Evolutionary conservation across 2,888 invertebrate species (phyloP).

Genomic region (Mechanitis mazaeus): DNA sequence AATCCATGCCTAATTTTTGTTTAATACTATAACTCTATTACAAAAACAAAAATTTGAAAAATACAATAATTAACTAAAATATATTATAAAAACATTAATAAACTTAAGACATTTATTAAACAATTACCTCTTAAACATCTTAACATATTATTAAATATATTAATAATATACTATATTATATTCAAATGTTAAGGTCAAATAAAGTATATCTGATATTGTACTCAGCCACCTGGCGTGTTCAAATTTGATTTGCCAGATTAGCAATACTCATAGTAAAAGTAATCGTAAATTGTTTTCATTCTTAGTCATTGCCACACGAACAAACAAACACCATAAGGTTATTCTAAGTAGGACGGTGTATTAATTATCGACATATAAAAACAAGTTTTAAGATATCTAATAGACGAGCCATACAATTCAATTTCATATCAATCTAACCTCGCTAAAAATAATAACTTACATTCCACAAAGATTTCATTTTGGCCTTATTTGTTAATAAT

Average conservation of each 20-base stretch:
- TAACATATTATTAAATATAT: background rate
- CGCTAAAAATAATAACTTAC: slow-evolving; percentile 3
- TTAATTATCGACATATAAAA: slow-evolving; percentile 40
- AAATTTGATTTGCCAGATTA: background rate
- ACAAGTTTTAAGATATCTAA: slow-evolving; percentile 30
- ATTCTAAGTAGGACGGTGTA: slow-evolving; percentile 39
- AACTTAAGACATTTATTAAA: too few relatives aligned
- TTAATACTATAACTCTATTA: too few relatives aligned
- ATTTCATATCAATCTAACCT: slow-evolving; percentile 29
- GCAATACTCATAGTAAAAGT: slow-evolving; percentile 7
- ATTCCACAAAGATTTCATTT: background rate
- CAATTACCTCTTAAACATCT: too few relatives aligned
- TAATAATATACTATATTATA: background rate
- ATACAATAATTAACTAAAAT: too few relatives aligned
- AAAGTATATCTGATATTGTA: background rate
- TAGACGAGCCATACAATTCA: slow-evolving; percentile 29
- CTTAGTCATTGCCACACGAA: slow-evolving; percentile 17
- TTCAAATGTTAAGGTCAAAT: slow-evolving; percentile 1
- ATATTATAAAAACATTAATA: too few relatives aligned
- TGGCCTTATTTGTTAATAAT: background rate
- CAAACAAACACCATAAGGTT: slow-evolving; percentile 30
- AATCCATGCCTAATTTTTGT: too few relatives aligned
- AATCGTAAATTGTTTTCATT: slow-evolving; percentile 14
- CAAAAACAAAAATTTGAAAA: too few relatives aligned
- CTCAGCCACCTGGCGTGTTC: slow-evolving; percentile 1